Base-by-base conservation (phyloP, 2,888 invertebrate species). In the Drosophila nr. medialis region DNA sequence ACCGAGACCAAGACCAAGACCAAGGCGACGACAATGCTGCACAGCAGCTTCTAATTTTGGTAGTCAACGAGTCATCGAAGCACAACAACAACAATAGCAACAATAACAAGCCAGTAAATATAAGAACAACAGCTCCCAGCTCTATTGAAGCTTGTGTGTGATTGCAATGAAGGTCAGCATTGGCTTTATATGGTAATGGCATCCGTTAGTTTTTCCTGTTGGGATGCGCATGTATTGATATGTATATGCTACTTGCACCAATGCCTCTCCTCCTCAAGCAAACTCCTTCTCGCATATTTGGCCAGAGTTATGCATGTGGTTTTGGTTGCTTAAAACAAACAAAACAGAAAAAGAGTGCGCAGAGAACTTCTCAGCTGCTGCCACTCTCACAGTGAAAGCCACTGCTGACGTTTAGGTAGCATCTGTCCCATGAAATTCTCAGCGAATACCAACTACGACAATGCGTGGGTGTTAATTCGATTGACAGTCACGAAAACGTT, bases 181-280 rank as follows among this genome's bases (percentile, higher is more conserved):
- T 64, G 75, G 64, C 89, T 83, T 72, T 84, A 81, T 89, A 89
- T 90, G 90, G 89, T 77, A 86, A 82, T 89, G 86, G 88, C 77
- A 86, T 87, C 90, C 90, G 89, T 90, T 89, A 89, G 87, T 72
- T 87, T 86, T 87, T 89, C 84, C 86, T 86, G 89, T 87, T 82
- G 88, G 77, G 86, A 86, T 86, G 84, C 72, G 69, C 75, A 75
- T 81, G 77, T 81, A 79, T 83, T 76, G 85, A 82, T 82, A 80
- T 63, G 65, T 67, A 68, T 78, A 64, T 69, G 65, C 49, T 34
- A 27, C 29, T 27, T 38, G 36, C 53, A 42, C 32, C 40, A 21
- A 51, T 18, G 18, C 10, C 27, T 54, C 27, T 21, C 27, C 10
- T 50, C 48, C 65, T 15, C 55, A n/a, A 13, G 40, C 34, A 61